A percentile compares a stretch with the other conserved stretches of the same genome.
Evolutionary conservation across 1,140 invertebrate species (phyloP).

Genomic region (Scaptodrosophila lebanonensis): DNA sequence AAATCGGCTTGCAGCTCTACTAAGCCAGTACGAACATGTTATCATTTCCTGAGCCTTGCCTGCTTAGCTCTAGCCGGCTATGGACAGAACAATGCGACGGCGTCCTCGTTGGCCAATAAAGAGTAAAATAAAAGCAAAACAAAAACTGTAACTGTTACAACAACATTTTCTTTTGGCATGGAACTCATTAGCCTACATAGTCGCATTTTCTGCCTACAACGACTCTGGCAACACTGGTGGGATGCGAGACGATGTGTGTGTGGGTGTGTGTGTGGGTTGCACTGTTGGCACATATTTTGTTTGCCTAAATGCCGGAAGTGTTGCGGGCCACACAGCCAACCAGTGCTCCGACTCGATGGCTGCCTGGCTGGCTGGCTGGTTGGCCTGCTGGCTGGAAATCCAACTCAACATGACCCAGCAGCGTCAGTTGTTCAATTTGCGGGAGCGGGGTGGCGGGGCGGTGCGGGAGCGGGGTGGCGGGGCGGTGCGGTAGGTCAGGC

Average conservation of each 20-base stretch:
- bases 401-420: no score
- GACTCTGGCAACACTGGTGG: not conserved
- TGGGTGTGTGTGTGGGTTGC: no score
- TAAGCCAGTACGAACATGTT: no score
- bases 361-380: no score
- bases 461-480: not conserved
- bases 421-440: no score
- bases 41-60: no score
- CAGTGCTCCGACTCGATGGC: no score
- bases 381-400: no score
- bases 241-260: no score
- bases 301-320: conserved; percentile 74
- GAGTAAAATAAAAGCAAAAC: conserved; percentile 29
- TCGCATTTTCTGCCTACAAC: conserved; percentile 69
- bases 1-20: no score
- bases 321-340: conserved; percentile 39
- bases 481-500: not conserved
- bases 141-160: conserved; percentile 4
- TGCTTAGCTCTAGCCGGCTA: no score
- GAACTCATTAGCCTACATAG: conserved; percentile 72
- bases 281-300: conserved; percentile 54
- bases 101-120: conserved; percentile 41
- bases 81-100: no score
- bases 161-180: not conserved
- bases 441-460: not conserved